A percentile compares a stretch with the other conserved stretches of the same genome.
phyloP scores from a whole-genome alignment of 2,888 invertebrate genomes.

The Ormyrus nitidulus region DNA sequence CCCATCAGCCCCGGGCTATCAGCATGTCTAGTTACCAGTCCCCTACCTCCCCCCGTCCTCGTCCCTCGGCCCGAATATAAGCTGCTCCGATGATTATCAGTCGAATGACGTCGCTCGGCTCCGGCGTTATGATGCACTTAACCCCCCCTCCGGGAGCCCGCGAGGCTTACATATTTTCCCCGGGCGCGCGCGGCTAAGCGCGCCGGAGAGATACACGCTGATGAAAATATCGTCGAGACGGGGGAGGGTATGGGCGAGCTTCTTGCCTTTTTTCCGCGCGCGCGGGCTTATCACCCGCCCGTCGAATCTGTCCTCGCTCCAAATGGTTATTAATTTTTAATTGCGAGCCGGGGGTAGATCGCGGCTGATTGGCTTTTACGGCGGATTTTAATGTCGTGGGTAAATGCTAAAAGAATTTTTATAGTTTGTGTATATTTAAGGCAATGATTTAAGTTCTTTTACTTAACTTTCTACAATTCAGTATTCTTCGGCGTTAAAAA shows the following conservation, averaged over 20 bases:
- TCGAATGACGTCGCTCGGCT: constrained; percentile 55
- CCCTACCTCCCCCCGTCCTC: neutral
- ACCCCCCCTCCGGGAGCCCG: constrained; percentile 8
- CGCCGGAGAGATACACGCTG: neutral
- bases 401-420: too few species aligned
- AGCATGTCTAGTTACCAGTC: constrained; percentile 50
- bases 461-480: too few species aligned
- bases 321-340: too few species aligned
- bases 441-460: too few species aligned
- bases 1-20: constrained; percentile 55
- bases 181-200: neutral
- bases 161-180: constrained; percentile 5
- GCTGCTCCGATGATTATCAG: constrained; percentile 52
- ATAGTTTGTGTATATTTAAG: too few species aligned
- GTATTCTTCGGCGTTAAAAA: too few species aligned
- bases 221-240: neutral
- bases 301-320: too few species aligned
- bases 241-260: too few species aligned
- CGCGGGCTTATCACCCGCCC: neutral
- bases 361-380: too few species aligned
- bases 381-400: too few species aligned
- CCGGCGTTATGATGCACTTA: constrained; percentile 54
- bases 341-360: too few species aligned
- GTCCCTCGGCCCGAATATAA: constrained; percentile 27
- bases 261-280: constrained; percentile 4